These are phyloP conservation scores for Amazona vittata DNA, from an alignment of 2,113 vertebrate genomes.

Conservation along the genomic window DNA sequence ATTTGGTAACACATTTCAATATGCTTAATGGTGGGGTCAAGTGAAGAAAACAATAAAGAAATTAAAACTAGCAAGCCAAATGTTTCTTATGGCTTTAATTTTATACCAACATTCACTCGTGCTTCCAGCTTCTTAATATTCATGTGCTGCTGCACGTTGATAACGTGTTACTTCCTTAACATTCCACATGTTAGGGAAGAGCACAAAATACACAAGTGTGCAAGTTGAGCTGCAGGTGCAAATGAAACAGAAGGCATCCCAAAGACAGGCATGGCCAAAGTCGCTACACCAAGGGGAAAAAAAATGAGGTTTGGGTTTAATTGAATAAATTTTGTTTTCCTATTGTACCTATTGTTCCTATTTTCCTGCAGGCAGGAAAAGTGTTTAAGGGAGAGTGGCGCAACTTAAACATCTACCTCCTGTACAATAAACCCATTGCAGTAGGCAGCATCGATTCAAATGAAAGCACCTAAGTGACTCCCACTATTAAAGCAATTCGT, in stretches of 20 bases:
- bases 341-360: background rate
- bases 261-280: background rate
- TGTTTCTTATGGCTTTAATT: background rate
- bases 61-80: background rate
- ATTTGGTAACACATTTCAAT: background rate
- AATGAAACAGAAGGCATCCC: background rate
- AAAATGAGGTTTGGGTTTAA: background rate
- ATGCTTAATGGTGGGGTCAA: background rate
- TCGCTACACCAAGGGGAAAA: background rate
- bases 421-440: background rate
- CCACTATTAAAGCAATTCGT: background rate
- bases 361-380: background rate
- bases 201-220: fast-evolving
- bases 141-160: background rate
- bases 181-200: background rate
- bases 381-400: background rate
- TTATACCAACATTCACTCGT: background rate
- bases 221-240: background rate
- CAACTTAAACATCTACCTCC: background rate
- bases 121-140: background rate
- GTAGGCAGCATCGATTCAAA: background rate
- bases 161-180: background rate
- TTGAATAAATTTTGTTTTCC: background rate
- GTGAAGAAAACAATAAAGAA: background rate
- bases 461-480: background rate